Percentiles rank a stretch among this genome's conserved stretches.
These are phyloP conservation scores for Podiceps cristatus DNA, from an alignment of 2,113 vertebrate species.

Conservation along the genomic window DNA sequence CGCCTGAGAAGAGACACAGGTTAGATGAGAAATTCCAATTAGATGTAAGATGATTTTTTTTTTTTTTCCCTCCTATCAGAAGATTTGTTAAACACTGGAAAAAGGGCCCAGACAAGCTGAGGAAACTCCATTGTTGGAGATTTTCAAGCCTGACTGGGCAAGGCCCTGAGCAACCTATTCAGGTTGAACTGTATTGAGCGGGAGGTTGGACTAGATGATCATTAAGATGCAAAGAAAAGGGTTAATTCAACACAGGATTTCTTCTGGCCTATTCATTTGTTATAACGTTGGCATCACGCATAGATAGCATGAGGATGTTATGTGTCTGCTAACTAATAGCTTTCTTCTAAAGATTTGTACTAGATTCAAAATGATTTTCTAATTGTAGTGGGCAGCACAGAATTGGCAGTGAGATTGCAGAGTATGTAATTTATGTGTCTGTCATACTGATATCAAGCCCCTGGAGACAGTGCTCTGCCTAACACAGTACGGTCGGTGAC, in stretches of 20 bases:
- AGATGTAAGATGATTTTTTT: neutral
- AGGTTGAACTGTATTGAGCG: neutral
- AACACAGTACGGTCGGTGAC: fast-evolving
- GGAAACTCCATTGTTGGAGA: neutral
- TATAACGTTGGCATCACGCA: fast-evolving
- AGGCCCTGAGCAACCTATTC: neutral
- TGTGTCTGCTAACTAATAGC: neutral
- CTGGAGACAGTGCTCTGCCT: neutral
- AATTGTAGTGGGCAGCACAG: fast-evolving
- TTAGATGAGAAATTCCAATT: neutral
- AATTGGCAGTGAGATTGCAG: neutral
- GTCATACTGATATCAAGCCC: neutral
- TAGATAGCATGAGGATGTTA: too few relatives aligned
- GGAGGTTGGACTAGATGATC: neutral
- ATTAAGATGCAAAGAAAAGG: neutral
- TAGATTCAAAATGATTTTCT: neutral
- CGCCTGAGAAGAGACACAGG: too few relatives aligned
- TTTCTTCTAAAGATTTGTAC: neutral
- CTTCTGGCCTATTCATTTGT: neutral
- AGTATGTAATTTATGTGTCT: neutral
- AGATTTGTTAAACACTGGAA: neutral
- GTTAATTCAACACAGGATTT: neutral
- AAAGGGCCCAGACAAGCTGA: neutral
- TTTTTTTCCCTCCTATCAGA: neutral
- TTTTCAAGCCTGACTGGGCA: neutral